Evolutionary conservation across 2,888 invertebrate species (phyloP).

Genomic region (Acrobasis consociella): DNA sequence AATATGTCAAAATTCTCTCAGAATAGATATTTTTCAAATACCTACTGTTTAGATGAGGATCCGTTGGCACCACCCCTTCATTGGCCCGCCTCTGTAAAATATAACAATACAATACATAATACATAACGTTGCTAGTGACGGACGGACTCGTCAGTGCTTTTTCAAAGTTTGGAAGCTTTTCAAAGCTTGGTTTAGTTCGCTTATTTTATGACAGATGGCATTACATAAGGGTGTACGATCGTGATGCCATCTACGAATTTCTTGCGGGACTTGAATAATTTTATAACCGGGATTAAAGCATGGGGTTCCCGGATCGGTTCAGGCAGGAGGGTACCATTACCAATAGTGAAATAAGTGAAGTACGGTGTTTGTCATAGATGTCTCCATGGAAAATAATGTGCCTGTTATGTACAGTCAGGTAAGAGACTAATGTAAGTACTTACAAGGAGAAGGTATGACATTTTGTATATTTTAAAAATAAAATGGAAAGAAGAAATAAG

Average conservation of each 20-base stretch:
- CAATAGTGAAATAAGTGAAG: background rate
- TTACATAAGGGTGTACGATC: conserved; percentile 18
- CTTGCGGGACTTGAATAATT: background rate
- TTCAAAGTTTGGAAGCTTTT: conserved; percentile 15
- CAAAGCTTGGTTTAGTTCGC: conserved; percentile 34
- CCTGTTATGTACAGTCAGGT: background rate
- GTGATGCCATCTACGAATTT: conserved; percentile 46
- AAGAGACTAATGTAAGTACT: background rate
- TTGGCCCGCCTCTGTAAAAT: conserved; percentile 52
- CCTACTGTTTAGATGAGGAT: conserved; percentile 47
- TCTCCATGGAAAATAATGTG: background rate
- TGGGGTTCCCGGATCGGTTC: background rate
- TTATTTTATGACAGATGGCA: conserved; percentile 50
- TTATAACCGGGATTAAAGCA: background rate
- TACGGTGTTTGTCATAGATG: background rate
- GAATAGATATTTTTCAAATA: conserved; percentile 28
- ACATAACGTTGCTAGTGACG: conserved; percentile 10
- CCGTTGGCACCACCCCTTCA: conserved; percentile 56
- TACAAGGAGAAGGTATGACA: too few relatives aligned
- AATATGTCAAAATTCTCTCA: background rate
- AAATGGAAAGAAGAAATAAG: too few relatives aligned
- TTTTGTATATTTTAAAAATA: too few relatives aligned
- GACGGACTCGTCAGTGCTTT: background rate
- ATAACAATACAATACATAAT: conserved; percentile 32
- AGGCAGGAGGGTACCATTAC: background rate